phyloP scores from a whole-genome alignment of 2,797 vertebrate genomes.

The Cyprinella venusta region DNA sequence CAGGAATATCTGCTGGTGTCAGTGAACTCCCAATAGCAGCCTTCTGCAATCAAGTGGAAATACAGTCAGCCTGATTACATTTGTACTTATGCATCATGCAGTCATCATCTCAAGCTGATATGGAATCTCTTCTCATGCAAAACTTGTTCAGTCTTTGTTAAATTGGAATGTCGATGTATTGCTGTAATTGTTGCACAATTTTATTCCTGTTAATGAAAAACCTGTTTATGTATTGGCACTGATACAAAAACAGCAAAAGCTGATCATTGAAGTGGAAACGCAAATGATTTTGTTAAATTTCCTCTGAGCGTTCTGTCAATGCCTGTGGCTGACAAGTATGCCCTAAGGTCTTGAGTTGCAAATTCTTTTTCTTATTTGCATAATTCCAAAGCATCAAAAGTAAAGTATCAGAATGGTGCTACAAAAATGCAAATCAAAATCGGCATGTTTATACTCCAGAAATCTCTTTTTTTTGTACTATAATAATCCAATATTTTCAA shows the following conservation, averaged over 20 bases:
- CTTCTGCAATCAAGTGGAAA: neutral
- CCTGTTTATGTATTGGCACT: neutral
- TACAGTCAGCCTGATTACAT: neutral
- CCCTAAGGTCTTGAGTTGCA: neutral
- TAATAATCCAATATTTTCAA: neutral
- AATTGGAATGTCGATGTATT: neutral
- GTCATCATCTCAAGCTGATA: neutral
- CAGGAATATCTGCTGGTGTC: neutral
- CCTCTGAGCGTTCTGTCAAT: neutral
- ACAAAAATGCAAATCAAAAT: neutral
- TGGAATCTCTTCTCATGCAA: neutral
- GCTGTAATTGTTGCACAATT: neutral
- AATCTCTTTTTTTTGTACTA: neutral
- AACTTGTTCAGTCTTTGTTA: neutral
- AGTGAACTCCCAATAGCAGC: neutral
- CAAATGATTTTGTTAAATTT: neutral
- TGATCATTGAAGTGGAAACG: neutral
- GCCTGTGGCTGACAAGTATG: neutral
- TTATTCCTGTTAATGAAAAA: neutral
- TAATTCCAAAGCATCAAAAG: neutral
- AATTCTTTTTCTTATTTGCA: neutral
- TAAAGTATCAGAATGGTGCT: neutral
- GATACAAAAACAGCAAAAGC: constrained; percentile 6
- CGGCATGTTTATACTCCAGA: neutral
- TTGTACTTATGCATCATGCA: neutral